Conservation (phyloP, 2,113 vertebrate genomes). For the Nycticryphes semicollaris region DNA sequence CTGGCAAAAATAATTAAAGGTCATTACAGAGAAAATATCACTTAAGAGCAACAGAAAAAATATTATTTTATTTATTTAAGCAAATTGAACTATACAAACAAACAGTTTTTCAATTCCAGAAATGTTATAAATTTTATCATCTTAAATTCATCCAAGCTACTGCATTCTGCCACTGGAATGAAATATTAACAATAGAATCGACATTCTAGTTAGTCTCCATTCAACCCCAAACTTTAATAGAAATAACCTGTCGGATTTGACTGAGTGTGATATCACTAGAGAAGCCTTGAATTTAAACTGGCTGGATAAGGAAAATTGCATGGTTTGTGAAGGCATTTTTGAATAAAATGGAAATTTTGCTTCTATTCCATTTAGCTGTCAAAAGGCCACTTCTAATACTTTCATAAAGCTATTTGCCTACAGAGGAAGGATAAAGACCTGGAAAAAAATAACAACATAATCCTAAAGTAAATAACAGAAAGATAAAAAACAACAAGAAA, state of each 20-base stretch:
- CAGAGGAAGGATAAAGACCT: conserved; percentile 26
- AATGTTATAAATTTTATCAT: conserved; percentile 49
- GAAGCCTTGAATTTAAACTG: conserved; percentile 73
- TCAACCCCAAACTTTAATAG: conserved; percentile 75
- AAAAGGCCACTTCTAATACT: conserved; percentile 67
- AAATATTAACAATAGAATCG: conserved; percentile 70
- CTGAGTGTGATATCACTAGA: conserved; percentile 73
- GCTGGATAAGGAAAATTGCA: conserved; percentile 72
- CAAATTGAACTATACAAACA: conserved; percentile 36
- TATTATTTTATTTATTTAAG: conserved; percentile 65
- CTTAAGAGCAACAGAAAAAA: background rate
- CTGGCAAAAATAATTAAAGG: background rate
- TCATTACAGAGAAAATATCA: background rate
- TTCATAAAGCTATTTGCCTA: conserved; percentile 68
- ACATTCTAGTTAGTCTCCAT: conserved; percentile 74
- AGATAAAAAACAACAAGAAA: background rate
- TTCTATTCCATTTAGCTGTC: conserved; percentile 70
- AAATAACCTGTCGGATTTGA: conserved; percentile 76
- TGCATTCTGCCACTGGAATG: conserved; percentile 47
- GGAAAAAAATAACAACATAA: background rate
- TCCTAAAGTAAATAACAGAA: conserved; percentile 3
- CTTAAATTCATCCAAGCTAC: conserved; percentile 39
- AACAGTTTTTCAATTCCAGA: conserved; percentile 54
- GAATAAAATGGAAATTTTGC: conserved; percentile 74
- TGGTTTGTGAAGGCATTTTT: conserved; percentile 57